phyloP scores from a whole-genome alignment of 2,113 vertebrate genomes.

The Chascanopsetta lugubris region DNA sequence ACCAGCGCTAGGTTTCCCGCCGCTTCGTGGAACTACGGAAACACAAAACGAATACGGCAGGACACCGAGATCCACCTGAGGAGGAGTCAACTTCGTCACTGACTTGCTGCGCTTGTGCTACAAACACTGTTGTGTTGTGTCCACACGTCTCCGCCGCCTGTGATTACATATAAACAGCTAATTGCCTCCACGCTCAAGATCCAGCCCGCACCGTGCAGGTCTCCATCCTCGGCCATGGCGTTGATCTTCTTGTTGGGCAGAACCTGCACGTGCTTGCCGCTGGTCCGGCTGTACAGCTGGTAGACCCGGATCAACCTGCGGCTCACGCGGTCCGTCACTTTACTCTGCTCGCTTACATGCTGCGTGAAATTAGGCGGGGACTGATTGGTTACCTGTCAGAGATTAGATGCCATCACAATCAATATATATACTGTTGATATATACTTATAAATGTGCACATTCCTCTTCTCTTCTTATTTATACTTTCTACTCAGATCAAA shows the following conservation, averaged over 20 bases:
- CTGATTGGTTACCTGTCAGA: conserved; percentile 99
- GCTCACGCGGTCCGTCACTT: conserved; percentile 97
- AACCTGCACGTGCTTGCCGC: conserved; percentile 98
- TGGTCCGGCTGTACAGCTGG: conserved; percentile 99
- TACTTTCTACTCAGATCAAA: neutral
- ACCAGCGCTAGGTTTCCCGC: neutral
- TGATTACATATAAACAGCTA: neutral
- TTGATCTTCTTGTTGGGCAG: conserved; percentile 99
- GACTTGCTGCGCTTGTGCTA: neutral
- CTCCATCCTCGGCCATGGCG: conserved; percentile 98
- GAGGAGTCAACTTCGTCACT: no score
- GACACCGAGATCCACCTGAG: no score
- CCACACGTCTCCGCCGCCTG: neutral
- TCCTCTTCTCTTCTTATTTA: neutral
- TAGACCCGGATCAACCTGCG: conserved; percentile 97
- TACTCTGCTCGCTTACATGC: conserved; percentile 99
- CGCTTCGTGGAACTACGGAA: no score
- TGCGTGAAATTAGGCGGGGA: conserved; percentile 99
- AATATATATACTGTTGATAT: conserved; percentile 43
- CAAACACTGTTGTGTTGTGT: neutral
- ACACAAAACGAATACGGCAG: neutral
- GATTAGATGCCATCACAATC: conserved; percentile 87
- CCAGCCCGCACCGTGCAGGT: conserved; percentile 89
- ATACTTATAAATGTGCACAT: neutral
- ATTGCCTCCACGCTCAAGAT: no score